phyloP scores from a whole-genome alignment of 2,888 invertebrate genomes.

The Lumbricus terrestris region DNA sequence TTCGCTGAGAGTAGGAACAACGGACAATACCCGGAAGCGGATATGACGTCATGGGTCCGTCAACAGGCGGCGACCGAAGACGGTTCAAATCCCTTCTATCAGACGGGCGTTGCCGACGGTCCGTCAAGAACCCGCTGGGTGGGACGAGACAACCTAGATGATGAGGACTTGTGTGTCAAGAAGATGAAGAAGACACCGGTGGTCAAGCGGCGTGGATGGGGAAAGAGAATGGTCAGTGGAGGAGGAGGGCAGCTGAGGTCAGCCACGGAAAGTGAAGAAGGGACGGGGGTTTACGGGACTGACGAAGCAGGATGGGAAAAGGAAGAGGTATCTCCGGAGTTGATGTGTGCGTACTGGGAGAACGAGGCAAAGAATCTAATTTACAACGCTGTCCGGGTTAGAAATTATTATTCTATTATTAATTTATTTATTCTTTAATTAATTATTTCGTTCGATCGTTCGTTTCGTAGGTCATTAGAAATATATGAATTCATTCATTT shows the following conservation, averaged over 20 bases:
- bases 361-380: neutral
- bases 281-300: neutral
- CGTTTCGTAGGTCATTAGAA: no score
- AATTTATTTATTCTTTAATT: neutral
- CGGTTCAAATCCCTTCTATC: neutral
- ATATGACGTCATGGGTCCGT: neutral
- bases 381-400: neutral
- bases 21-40: neutral
- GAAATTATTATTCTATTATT: neutral
- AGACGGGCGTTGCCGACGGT: neutral
- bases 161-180: neutral
- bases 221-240: neutral
- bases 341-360: neutral
- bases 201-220: neutral
- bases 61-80: neutral
- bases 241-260: neutral
- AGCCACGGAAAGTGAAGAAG: neutral
- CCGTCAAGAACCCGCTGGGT: neutral
- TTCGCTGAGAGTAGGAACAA: neutral
- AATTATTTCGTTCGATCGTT: neutral
- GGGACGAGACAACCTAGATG: neutral
- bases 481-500: no score
- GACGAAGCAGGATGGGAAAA: neutral
- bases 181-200: neutral
- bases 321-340: neutral